phyloP scores from a whole-genome alignment of 2,888 invertebrate species.

The Steinernema carpocapsae region DNA sequence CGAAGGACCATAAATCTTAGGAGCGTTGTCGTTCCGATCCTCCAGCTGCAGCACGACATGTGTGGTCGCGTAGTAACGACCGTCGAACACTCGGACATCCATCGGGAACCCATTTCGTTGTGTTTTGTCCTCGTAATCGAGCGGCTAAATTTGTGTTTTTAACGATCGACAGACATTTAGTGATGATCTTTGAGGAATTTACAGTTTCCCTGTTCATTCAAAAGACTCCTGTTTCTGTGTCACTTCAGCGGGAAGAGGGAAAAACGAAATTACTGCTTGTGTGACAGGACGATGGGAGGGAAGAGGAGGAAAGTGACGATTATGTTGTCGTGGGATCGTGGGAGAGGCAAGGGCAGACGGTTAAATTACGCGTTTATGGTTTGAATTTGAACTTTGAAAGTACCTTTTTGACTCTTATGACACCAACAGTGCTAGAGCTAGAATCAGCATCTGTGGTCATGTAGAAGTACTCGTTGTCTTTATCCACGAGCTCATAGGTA shows the following conservation, averaged over 20 bases:
- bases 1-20: conserved; percentile 71
- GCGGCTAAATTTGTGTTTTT: conserved; percentile 74
- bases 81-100: conserved; percentile 81
- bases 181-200: no score
- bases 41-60: conserved; percentile 90
- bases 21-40: conserved; percentile 94
- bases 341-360: no score
- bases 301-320: neutral
- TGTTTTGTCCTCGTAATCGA: conserved; percentile 90
- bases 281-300: conserved; percentile 2
- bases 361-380: no score
- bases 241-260: neutral
- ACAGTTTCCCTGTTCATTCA: no score
- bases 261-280: neutral
- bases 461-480: conserved; percentile 60
- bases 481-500: conserved; percentile 60
- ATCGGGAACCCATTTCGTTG: conserved; percentile 89
- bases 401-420: conserved; percentile 68
- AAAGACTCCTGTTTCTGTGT: conserved; percentile 18
- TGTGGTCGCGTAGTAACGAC: conserved; percentile 93
- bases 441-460: conserved; percentile 65
- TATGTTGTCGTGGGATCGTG: neutral
- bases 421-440: conserved; percentile 59
- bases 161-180: neutral
- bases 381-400: conserved; percentile 34